Conservation (phyloP, 2,113 vertebrate species). For the Grantiella picta region DNA sequence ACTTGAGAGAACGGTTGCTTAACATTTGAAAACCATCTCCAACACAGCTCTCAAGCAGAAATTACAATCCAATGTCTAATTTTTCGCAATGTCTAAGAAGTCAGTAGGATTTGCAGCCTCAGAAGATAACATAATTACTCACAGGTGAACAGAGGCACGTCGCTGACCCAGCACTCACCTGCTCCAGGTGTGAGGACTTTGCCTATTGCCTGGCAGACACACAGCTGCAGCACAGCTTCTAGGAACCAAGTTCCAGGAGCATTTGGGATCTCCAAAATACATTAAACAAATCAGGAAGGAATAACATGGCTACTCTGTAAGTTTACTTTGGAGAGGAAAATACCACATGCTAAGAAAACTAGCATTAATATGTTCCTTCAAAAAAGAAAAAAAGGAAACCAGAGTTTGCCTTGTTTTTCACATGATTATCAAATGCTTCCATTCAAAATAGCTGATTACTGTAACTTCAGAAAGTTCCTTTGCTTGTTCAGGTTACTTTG, state of each 20-base stretch:
- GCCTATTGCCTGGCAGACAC: not conserved
- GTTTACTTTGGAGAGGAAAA: not conserved
- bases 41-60: not conserved
- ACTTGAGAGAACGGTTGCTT: not conserved
- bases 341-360: not conserved
- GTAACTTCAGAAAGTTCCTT: not conserved
- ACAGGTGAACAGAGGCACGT: not conserved
- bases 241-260: not conserved
- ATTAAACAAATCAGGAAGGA: not conserved
- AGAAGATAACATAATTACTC: not conserved
- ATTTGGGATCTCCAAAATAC: not conserved
- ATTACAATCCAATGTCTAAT: not conserved
- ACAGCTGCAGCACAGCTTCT: not conserved
- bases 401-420: not conserved
- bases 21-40: not conserved
- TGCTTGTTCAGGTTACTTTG: not conserved
- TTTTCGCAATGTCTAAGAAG: not conserved
- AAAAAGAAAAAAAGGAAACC: not conserved
- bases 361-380: not conserved
- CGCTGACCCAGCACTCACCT: not conserved
- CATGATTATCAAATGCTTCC: not conserved
- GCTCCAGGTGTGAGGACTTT: not conserved
- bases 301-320: not conserved
- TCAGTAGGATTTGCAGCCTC: not conserved
- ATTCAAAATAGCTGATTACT: not conserved